Evolutionary conservation across 2,113 vertebrate genomes (phyloP).

Genomic region (Seriola dumerili): DNA sequence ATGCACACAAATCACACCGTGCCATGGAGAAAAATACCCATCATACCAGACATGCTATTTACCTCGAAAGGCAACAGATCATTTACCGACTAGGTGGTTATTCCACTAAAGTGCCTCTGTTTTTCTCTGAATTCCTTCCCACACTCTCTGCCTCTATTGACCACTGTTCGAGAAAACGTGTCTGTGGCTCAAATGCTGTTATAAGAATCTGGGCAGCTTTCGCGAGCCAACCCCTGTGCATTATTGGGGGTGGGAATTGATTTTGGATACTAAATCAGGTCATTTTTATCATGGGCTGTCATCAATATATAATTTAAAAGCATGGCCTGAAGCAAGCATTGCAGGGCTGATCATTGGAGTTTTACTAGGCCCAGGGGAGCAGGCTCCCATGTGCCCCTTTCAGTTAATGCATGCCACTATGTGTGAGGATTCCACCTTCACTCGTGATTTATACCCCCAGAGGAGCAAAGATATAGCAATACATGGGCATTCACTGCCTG

Average conservation of each 20-base stretch:
- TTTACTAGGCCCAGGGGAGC: slow-evolving; percentile 59
- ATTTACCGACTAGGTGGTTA: slow-evolving; percentile 63
- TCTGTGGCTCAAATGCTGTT: slow-evolving; percentile 66
- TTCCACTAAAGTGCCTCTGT: slow-evolving; percentile 43
- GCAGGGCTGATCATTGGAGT: slow-evolving; percentile 57
- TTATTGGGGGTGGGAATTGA: slow-evolving; percentile 71
- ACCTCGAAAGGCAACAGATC: slow-evolving; percentile 61
- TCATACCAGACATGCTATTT: slow-evolving; percentile 56
- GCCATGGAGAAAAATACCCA: slow-evolving; percentile 37
- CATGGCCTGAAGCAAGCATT: slow-evolving; percentile 44
- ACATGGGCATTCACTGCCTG: slow-evolving; percentile 42
- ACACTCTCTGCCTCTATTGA: slow-evolving; percentile 64
- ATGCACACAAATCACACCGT: slow-evolving; percentile 47
- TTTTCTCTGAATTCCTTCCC: slow-evolving; percentile 49
- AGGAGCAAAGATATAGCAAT: slow-evolving; percentile 46
- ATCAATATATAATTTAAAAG: slow-evolving; percentile 78
- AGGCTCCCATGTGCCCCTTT: slow-evolving; percentile 58
- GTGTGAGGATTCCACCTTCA: slow-evolving; percentile 63
- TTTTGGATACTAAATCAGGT: slow-evolving; percentile 77
- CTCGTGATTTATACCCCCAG: slow-evolving; percentile 59
- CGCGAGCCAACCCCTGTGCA: slow-evolving; percentile 6
- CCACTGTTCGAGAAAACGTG: slow-evolving; percentile 63
- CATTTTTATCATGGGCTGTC: slow-evolving; percentile 76
- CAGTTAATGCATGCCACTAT: slow-evolving; percentile 64
- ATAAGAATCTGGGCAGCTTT: slow-evolving; percentile 67